Conservation (phyloP, 2,113 vertebrate species). For the Leptosomus discolor region DNA sequence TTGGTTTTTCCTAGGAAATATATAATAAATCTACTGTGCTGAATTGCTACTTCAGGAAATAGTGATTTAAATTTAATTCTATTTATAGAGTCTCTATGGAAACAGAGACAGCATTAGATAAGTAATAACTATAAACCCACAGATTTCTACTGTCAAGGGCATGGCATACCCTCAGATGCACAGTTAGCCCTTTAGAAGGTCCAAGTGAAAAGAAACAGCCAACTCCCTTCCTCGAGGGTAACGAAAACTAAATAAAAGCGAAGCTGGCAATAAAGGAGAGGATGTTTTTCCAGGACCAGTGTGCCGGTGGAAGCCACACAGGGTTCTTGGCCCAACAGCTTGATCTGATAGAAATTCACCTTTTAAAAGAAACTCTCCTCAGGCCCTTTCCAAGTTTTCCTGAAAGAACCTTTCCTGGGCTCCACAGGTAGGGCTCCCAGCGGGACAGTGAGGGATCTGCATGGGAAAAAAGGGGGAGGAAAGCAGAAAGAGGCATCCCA, state of each 20-base stretch:
- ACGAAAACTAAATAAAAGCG: neutral
- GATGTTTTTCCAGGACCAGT: neutral
- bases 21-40: neutral
- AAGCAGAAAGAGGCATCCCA: neutral
- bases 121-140: slow-evolving; percentile 59
- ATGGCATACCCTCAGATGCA: neutral
- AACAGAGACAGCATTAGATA: slow-evolving; percentile 66
- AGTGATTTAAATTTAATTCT: slow-evolving; percentile 68
- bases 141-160: slow-evolving; percentile 13
- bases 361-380: neutral
- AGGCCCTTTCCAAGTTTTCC: neutral
- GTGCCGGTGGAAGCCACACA: neutral
- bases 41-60: slow-evolving; percentile 14
- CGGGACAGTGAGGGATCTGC: rapidly evolving
- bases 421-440: neutral
- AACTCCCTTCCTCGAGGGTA: neutral
- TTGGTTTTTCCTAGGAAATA: neutral
- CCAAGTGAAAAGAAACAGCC: neutral
- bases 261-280: neutral
- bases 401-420: neutral
- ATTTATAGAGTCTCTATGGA: slow-evolving; percentile 83
- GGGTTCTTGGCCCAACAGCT: neutral
- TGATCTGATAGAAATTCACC: neutral
- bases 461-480: neutral
- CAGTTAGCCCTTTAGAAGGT: neutral